phyloP scores from a whole-genome alignment of 1,140 invertebrate genomes.

The Trichogramma pretiosum region DNA sequence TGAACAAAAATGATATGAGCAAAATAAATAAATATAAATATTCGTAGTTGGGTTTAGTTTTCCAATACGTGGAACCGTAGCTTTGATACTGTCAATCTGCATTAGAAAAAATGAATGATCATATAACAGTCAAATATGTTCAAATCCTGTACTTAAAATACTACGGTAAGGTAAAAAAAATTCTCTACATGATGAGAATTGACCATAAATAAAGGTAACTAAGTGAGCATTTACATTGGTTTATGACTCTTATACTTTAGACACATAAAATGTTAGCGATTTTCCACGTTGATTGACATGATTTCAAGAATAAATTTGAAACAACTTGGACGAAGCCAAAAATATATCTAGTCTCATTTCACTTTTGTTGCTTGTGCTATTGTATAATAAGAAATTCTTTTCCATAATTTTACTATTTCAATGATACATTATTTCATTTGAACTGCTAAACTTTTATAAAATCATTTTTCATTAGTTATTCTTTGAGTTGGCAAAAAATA shows the following conservation, averaged over 20 bases:
- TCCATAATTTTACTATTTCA: constrained; percentile 7
- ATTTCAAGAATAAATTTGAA: constrained; percentile 11
- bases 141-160: too few species aligned
- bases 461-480: too few species aligned
- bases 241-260: constrained; percentile 1
- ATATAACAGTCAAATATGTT: too few species aligned
- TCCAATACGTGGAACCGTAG: too few species aligned
- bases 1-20: too few species aligned
- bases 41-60: too few species aligned
- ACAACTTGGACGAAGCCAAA: constrained; percentile 14
- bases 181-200: not conserved
- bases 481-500: too few species aligned
- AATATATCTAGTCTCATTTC: constrained; percentile 18
- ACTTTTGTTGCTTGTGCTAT: constrained; percentile 10
- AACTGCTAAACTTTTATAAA: not conserved
- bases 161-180: not conserved
- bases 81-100: too few species aligned
- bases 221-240: constrained; percentile 7
- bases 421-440: not conserved
- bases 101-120: too few species aligned
- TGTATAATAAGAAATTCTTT: constrained; percentile 11
- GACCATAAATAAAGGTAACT: constrained; percentile 1
- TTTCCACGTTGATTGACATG: too few species aligned
- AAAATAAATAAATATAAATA: too few species aligned
- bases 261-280: too few species aligned